These are phyloP conservation scores for Prionailurus bengalensis DNA, from an alignment of 2,113 vertebrate species.

Conservation along the genomic window DNA sequence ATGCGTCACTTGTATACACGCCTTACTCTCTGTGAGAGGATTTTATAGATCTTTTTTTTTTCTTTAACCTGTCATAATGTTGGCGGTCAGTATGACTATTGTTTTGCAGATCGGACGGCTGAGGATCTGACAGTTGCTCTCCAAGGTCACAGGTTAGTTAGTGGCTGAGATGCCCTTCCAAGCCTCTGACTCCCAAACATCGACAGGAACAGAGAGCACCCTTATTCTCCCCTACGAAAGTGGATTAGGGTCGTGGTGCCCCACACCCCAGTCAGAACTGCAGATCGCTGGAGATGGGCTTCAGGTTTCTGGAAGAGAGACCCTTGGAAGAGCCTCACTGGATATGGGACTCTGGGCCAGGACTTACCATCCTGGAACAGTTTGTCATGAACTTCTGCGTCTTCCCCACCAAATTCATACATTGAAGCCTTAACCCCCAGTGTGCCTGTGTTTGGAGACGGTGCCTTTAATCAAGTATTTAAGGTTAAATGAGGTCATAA, in stretches of 20 bases:
- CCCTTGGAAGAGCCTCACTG: not conserved
- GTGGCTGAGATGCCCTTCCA: not conserved
- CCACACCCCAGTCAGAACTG: not conserved
- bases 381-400: not conserved
- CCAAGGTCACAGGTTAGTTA: not conserved
- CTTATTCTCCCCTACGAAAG: not conserved
- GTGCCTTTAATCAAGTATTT: not conserved
- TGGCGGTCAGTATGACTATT: not conserved
- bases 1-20: fast-evolving
- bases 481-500: not conserved
- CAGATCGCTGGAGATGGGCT: not conserved
- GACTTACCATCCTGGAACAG: not conserved
- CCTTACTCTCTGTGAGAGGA: not conserved
- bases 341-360: not conserved
- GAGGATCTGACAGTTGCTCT: not conserved
- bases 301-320: not conserved
- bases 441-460: not conserved
- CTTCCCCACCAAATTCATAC: not conserved
- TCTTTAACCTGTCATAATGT: not conserved
- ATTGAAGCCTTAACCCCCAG: not conserved
- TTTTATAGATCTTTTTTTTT: not conserved
- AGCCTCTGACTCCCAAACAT: not conserved
- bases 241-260: not conserved
- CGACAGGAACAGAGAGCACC: too few relatives aligned
- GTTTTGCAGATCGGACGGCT: not conserved